Conservation (phyloP, 2,113 vertebrate species). For the Ailurus styani region DNA sequence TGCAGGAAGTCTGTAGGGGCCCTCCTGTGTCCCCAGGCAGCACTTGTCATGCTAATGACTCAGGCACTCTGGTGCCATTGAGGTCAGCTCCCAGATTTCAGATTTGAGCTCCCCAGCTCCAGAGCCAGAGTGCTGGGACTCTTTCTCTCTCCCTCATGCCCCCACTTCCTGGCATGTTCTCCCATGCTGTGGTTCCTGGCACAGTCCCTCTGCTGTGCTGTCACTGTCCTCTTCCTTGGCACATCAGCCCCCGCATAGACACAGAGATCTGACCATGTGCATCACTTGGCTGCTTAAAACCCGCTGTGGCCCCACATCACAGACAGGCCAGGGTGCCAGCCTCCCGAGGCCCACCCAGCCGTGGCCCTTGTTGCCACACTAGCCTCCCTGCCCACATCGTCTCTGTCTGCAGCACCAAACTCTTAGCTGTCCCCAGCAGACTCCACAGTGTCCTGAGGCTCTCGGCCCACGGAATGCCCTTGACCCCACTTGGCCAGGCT, state of each 20-base stretch:
- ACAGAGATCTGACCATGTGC: neutral
- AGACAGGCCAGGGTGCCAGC: too few relatives aligned
- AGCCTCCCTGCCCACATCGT: neutral
- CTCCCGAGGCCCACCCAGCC: neutral
- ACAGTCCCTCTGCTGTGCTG: neutral
- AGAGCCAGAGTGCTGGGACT: neutral
- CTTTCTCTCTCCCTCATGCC: too few relatives aligned
- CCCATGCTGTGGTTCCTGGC: neutral
- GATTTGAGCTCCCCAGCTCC: neutral
- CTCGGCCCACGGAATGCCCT: too few relatives aligned
- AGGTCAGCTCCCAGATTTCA: conserved; percentile 49
- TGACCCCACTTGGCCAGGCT: neutral
- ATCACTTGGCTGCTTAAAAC: neutral
- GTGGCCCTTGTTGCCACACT: neutral
- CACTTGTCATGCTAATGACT: conserved; percentile 76
- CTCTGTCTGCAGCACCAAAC: rapidly evolving
- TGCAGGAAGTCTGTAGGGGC: conserved; percentile 59
- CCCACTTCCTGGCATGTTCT: neutral
- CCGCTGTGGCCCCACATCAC: neutral
- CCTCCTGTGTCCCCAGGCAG: conserved; percentile 59
- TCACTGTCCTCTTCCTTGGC: neutral
- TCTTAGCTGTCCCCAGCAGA: rapidly evolving
- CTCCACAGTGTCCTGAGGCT: rapidly evolving
- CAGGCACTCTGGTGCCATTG: neutral
- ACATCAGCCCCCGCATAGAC: neutral